Base-by-base conservation (phyloP, 2,797 vertebrate species). In the Trachops cirrhosus region DNA sequence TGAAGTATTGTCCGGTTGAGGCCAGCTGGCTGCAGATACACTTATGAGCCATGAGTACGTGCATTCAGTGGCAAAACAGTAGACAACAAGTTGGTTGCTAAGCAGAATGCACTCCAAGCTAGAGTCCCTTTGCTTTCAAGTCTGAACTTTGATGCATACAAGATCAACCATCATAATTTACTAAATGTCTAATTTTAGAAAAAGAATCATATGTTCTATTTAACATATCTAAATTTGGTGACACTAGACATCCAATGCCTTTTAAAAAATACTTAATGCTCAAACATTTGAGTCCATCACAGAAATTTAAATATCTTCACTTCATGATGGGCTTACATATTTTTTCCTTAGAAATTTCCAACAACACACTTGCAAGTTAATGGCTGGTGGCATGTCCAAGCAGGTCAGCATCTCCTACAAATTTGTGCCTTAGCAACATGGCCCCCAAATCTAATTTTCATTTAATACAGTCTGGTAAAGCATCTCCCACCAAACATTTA, bases 31-130 rank as follows among this genome's bases (percentile, higher is more conserved):
- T 96, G 91, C 83, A 96, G 74, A 91, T 21, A 77, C 11, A 97
- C 41, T 95, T 94, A 71, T 44, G 79, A 96, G 89, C 89, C 41
- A 93, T 94, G 94, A 50, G 59, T 96, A 94, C 0, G 0, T 90
- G 50, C 19, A 98, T 95, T 96, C 95, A 96, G 93, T 77, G 95
- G 97, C 97, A 98, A 98, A 98, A 97, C 50, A 96, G 88, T 71
- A 96, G 98, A 98, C 91, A 97, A 97, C 87, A 98, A 97, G 95
- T 92, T 89, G 96, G 98, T 98, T 99, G 98, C 98, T 98, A 98
- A 97, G 98, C 94, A 97, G 75, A 96, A 92, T 32, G 89, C 95
- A 97, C 74, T 90, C 26, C 18, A n/a, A 94, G 37, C 82, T 59
- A 96, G 0, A 24, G 75, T 84, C 54, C 2, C 32, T 91, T 67